Conservation (phyloP, 2,113 vertebrate species). For the Isurus oxyrinchus region DNA sequence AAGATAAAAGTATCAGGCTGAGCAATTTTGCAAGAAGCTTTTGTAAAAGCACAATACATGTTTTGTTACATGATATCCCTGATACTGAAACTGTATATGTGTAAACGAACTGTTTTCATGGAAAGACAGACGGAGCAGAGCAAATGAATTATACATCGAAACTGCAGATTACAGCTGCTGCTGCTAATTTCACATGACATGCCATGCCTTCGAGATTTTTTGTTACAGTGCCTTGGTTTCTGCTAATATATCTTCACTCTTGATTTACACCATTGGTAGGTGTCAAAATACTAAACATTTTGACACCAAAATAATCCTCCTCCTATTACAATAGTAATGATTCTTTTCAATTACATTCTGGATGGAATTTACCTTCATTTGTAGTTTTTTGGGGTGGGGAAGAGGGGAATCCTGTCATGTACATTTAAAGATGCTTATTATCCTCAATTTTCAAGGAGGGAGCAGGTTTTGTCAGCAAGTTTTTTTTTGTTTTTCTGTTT, state of each 20-base stretch:
- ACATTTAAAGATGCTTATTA: not conserved
- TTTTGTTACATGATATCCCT: constrained; percentile 33
- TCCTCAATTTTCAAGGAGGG: not conserved
- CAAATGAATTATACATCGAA: constrained; percentile 36
- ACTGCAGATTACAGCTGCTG: constrained; percentile 24
- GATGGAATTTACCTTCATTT: not conserved
- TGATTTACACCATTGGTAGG: not conserved
- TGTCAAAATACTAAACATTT: not conserved
- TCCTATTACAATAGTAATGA: not conserved
- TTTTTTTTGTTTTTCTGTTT: not conserved
- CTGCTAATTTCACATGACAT: not conserved
- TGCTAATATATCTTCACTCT: not conserved
- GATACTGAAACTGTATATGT: constrained; percentile 28
- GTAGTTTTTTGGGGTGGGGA: no score
- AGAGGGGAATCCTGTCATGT: not conserved
- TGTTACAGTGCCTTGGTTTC: not conserved
- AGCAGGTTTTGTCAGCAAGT: not conserved
- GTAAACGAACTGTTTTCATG: constrained; percentile 21
- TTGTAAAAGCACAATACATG: constrained; percentile 5
- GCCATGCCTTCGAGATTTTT: constrained; percentile 13
- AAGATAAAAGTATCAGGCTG: constrained; percentile 32
- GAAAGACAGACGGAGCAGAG: constrained; percentile 27
- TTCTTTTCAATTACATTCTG: not conserved
- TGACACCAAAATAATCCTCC: not conserved
- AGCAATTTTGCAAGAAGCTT: constrained; percentile 29